Conservation (phyloP, 2,113 vertebrate species). For the Arizona elegans region DNA sequence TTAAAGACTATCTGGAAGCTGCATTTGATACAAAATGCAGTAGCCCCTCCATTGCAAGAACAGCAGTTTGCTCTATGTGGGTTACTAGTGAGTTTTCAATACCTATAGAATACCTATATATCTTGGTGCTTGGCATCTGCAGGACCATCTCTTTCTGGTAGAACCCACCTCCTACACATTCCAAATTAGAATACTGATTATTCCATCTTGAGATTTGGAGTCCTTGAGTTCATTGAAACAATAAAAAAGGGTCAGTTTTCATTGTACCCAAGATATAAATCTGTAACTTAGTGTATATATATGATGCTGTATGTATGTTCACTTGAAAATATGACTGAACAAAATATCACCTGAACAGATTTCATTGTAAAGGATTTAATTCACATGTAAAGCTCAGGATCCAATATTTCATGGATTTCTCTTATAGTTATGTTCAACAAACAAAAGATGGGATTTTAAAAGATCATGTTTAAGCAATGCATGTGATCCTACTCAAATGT, state of each 20-base stretch:
- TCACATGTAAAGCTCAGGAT: background rate
- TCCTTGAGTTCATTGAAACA: background rate
- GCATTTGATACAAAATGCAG: background rate
- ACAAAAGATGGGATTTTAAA: background rate
- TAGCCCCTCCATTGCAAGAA: background rate
- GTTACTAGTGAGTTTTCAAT: background rate
- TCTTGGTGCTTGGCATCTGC: too few species aligned
- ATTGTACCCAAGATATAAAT: too few species aligned
- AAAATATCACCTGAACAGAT: background rate
- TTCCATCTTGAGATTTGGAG: background rate
- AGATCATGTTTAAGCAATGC: background rate
- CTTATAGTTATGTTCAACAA: too few species aligned
- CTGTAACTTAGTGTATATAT: too few species aligned
- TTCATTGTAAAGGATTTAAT: background rate
- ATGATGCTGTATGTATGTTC: background rate
- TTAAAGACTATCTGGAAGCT: background rate
- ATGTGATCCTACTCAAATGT: background rate
- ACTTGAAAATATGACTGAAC: background rate
- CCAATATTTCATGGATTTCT: background rate
- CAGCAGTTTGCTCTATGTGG: background rate
- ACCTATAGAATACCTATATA: too few species aligned
- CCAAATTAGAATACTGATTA: background rate
- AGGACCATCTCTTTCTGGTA: background rate
- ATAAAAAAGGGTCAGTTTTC: too few species aligned
- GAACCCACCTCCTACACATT: background rate